Percentiles rank a stretch among this genome's conserved stretches.
phyloP scores from a whole-genome alignment of 2,113 vertebrate species.

The Tenrec ecaudatus region DNA sequence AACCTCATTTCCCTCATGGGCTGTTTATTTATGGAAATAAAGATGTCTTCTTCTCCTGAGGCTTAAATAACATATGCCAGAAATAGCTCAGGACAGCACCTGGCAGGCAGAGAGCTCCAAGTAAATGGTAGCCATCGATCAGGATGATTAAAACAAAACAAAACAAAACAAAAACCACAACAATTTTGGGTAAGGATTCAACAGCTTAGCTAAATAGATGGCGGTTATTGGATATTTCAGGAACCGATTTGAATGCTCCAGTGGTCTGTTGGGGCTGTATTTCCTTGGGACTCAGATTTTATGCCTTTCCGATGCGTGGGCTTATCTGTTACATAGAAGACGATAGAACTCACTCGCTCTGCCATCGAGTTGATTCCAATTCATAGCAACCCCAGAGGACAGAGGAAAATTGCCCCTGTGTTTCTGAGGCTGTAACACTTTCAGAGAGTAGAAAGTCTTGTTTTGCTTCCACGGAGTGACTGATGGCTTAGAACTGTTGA shows the following conservation, averaged over 20 bases:
- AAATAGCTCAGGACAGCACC: background rate
- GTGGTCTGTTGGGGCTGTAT: background rate
- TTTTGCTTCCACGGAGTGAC: no score
- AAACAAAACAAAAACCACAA: background rate
- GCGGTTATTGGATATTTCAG: conserved; percentile 47
- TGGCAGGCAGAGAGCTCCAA: background rate
- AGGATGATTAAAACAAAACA: background rate
- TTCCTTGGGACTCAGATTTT: conserved; percentile 38
- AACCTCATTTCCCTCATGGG: background rate
- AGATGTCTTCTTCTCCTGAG: conserved; percentile 6
- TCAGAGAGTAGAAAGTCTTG: no score
- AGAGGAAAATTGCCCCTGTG: no score
- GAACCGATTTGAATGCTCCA: conserved; percentile 19
- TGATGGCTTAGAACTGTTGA: no score
- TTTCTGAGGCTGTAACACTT: no score
- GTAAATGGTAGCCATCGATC: conserved; percentile 25
- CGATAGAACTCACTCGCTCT: no score
- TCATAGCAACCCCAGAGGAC: no score
- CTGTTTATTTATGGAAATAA: background rate
- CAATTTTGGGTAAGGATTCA: conserved; percentile 21
- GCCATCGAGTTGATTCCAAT: no score
- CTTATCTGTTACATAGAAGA: conserved; percentile 33
- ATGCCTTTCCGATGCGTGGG: background rate
- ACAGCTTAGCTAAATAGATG: conserved; percentile 22
- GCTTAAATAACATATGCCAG: background rate